A percentile compares a stretch with the other conserved stretches of the same genome.
Evolutionary conservation across 2,888 invertebrate genomes (phyloP).

Genomic region (Parnassius mnemosyne): DNA sequence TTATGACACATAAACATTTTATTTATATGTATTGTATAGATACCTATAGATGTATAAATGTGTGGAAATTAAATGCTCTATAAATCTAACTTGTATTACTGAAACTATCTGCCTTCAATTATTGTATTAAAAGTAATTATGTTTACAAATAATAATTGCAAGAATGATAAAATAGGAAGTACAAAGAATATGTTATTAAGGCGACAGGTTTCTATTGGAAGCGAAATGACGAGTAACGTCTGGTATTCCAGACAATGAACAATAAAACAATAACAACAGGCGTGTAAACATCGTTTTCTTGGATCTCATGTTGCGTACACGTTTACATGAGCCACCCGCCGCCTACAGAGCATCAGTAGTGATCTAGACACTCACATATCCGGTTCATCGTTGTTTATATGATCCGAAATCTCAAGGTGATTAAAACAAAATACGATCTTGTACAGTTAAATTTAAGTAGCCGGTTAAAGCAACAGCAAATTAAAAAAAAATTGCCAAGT

Average conservation of each 20-base stretch:
- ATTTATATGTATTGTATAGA: too few species aligned
- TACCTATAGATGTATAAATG: too few species aligned
- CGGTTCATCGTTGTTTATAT: not conserved
- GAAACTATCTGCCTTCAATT: too few species aligned
- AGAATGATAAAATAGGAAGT: not conserved
- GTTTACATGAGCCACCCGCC: constrained; percentile 11
- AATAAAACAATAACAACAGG: constrained; percentile 25
- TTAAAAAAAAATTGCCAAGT: not conserved
- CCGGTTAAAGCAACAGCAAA: not conserved
- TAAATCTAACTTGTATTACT: too few species aligned
- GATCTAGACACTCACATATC: not conserved
- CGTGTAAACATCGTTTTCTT: constrained; percentile 22
- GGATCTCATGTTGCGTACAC: constrained; percentile 7
- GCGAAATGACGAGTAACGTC: constrained; percentile 21
- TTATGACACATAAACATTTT: too few species aligned
- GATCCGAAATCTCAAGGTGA: too few species aligned
- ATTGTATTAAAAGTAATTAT: too few species aligned
- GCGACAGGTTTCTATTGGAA: constrained; percentile 9
- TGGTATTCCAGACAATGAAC: constrained; percentile 26
- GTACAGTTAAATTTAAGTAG: too few species aligned
- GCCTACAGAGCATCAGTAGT: constrained; percentile 1
- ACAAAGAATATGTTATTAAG: constrained; percentile 18
- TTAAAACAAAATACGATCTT: too few species aligned
- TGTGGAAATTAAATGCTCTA: too few species aligned
- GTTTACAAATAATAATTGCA: not conserved